These are phyloP conservation scores for Idaea biselata DNA, from an alignment of 2,888 invertebrate genomes.

Conservation along the genomic window DNA sequence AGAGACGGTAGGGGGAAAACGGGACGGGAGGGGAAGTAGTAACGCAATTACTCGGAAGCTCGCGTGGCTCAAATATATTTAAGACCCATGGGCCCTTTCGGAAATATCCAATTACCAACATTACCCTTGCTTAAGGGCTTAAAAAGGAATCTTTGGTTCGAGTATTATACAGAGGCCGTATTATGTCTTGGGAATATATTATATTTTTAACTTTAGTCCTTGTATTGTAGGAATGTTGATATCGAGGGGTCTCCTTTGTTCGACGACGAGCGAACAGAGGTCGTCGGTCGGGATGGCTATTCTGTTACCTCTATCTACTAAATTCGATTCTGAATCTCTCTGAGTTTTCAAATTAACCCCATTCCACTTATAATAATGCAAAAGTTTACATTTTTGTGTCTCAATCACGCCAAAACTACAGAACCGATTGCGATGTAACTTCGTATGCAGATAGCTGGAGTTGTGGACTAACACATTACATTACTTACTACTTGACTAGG, in stretches of 20 bases:
- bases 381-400: no score
- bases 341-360: no score
- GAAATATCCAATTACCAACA: constrained; percentile 19
- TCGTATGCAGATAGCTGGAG: no score
- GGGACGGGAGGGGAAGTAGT: background rate
- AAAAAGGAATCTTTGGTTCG: constrained; percentile 9
- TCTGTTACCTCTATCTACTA: no score
- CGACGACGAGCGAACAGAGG: background rate
- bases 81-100: constrained; percentile 6
- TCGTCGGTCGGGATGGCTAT: no score
- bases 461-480: no score
- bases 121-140: constrained; percentile 20
- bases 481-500: no score
- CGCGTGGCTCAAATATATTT: constrained; percentile 8
- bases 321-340: no score
- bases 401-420: no score
- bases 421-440: no score
- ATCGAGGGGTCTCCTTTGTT: background rate
- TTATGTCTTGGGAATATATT: background rate
- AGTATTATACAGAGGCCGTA: background rate
- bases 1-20: background rate
- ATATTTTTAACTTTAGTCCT: background rate
- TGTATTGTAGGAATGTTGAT: background rate
- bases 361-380: no score
- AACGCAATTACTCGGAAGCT: constrained; percentile 14